phyloP scores from a whole-genome alignment of 2,888 invertebrate species.

The Agriopis leucophaearia region DNA sequence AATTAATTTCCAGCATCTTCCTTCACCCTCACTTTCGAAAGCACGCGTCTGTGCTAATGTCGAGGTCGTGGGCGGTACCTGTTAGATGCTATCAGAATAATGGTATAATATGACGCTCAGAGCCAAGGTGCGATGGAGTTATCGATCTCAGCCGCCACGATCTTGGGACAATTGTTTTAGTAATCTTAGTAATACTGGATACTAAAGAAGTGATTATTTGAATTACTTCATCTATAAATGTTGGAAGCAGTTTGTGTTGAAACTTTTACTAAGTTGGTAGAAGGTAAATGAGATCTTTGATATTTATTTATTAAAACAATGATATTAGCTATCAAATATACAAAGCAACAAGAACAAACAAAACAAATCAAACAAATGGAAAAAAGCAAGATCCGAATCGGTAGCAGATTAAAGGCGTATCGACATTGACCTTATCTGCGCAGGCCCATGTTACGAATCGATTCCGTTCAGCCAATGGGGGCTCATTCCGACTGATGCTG shows the following conservation, averaged over 20 bases:
- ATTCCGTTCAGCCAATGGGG: conserved; percentile 75
- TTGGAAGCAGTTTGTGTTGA: not conserved
- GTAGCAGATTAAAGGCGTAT: conserved; percentile 79
- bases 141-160: conserved; percentile 55
- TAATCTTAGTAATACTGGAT: conserved; percentile 12
- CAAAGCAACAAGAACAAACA: conserved; percentile 17
- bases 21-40: conserved; percentile 45
- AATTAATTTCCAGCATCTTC: conserved; percentile 22
- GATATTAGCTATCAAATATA: not conserved
- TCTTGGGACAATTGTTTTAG: conserved; percentile 31
- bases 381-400: conserved; percentile 60
- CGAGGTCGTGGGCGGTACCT: conserved; percentile 61
- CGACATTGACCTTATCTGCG: conserved; percentile 82
- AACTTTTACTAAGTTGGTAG: not conserved
- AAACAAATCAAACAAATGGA: conserved; percentile 35
- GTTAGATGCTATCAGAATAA: conserved; percentile 67
- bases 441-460: conserved; percentile 79
- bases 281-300: not conserved
- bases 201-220: conserved; percentile 11
- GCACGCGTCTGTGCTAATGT: conserved; percentile 48
- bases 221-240: conserved; percentile 16
- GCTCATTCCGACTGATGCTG: conserved; percentile 69
- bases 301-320: not conserved
- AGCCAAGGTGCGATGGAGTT: conserved; percentile 56
- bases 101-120: conserved; percentile 66